phyloP scores from a whole-genome alignment of 2,888 invertebrate genomes.

The Rhimphoctona megacephalus region DNA sequence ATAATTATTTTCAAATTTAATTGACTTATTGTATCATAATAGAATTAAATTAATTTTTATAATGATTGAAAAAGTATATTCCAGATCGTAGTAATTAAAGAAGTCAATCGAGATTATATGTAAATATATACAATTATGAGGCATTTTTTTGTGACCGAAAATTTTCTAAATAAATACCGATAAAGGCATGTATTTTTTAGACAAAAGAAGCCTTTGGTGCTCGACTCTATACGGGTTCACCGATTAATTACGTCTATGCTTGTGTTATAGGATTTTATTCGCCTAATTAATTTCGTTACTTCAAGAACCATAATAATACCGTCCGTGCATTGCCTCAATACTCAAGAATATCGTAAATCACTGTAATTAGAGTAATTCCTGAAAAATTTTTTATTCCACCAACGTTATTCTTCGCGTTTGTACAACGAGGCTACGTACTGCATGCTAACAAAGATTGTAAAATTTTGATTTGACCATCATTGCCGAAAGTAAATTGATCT shows the following conservation, averaged over 20 bases:
- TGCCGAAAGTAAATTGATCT: background rate
- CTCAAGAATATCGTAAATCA: conserved; percentile 13
- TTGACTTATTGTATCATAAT: background rate
- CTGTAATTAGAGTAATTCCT: conserved; percentile 2
- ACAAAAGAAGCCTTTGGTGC: conserved; percentile 10
- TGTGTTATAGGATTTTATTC: background rate
- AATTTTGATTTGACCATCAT: background rate
- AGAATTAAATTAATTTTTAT: background rate
- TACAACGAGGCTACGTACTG: background rate
- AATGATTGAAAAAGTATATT: background rate
- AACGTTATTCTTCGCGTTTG: background rate
- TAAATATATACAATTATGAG: background rate
- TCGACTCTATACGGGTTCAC: background rate
- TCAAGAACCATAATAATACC: conserved; percentile 1
- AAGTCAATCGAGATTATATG: conserved; percentile 6
- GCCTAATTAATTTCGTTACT: background rate
- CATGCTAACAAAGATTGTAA: background rate
- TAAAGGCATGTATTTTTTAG: conserved; percentile 19
- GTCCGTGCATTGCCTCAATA: conserved; percentile 28
- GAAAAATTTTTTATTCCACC: background rate
- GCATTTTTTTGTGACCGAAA: background rate
- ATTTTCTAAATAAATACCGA: background rate
- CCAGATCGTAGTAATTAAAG: background rate
- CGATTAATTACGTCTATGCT: background rate
- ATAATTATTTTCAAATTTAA: background rate